Base-by-base conservation (phyloP, 1,140 invertebrate genomes). In the Aphelinus certus region DNA sequence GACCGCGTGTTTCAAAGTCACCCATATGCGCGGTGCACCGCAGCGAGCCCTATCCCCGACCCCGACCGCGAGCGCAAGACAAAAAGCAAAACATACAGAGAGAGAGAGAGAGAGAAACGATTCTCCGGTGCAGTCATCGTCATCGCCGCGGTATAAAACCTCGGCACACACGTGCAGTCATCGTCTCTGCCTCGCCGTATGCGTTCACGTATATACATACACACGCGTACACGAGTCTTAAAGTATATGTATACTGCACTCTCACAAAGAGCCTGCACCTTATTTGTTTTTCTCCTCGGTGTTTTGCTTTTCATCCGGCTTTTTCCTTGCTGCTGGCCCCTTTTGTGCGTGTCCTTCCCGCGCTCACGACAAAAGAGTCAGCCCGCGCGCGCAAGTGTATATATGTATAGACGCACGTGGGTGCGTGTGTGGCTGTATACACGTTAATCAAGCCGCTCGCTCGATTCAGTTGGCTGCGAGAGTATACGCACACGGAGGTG, bases 61-160 rank as follows among this genome's bases (percentile, higher is more conserved):
- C 45, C 49, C n/a, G 56, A 58, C 51, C 45, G 53, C 60, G 57
- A 49, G 56, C 46, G 7, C 5, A 61, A 67, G 68, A 76, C 69
- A 72, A 76, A 67, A 67, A 69, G 70, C 26, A 64, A 74, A 57
- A 48, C 53, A 62, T 6, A 48, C 7, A 45, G 58, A 58, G 57
- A 58, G 26, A 58, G 10, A 72, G 60, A 53, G 9, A 26, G 26
- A 26, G 55, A 46, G 63, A 55, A 63, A 70, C 10, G 56, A 66
- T 73, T 63, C 72, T 71, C 72, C 58, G 58, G 26, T 7, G 58
- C 67, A 77, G 75, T 77, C 48, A 63, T 75, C 76, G 57, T 77
- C 72, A 75, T 76, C 63, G 7, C 6, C 6, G 43, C 10, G 7
- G 62, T 61, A 43, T 7, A 4, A 57, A 3, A n/a, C 26, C 7